phyloP scores from a whole-genome alignment of 2,797 vertebrate species.

The Anabas testudineus region DNA sequence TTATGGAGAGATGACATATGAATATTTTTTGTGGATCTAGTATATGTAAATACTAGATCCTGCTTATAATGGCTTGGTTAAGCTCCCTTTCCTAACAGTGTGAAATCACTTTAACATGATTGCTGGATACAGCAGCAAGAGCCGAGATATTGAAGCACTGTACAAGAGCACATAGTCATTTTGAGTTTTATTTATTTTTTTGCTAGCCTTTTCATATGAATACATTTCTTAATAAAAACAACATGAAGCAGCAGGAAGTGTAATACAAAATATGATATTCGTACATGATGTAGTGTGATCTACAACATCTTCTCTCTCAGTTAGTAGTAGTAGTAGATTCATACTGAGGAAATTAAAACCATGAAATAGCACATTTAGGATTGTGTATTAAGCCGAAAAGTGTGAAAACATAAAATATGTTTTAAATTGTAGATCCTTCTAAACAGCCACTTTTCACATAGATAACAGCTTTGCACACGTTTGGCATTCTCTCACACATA shows the following conservation, averaged over 20 bases:
- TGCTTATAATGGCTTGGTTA: slow-evolving; percentile 6
- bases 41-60: slow-evolving; percentile 19
- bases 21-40: slow-evolving; percentile 18
- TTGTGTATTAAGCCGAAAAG: too few species aligned
- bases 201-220: neutral
- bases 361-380: too few species aligned
- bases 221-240: neutral
- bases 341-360: too few species aligned
- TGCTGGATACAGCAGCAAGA: slow-evolving; percentile 2
- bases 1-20: slow-evolving; percentile 7
- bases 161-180: slow-evolving; percentile 1
- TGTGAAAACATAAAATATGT: too few species aligned
- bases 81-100: neutral
- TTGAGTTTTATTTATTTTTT: neutral
- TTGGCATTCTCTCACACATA: neutral
- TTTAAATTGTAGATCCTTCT: neutral
- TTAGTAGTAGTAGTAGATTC: too few species aligned
- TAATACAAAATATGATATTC: neutral
- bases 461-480: neutral
- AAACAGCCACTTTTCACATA: neutral
- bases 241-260: neutral
- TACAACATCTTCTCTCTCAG: neutral
- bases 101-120: slow-evolving; percentile 19
- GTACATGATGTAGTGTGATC: neutral
- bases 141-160: slow-evolving; percentile 3